Base-by-base conservation (phyloP, 2,797 vertebrate species). In the Cossypha caffra region DNA sequence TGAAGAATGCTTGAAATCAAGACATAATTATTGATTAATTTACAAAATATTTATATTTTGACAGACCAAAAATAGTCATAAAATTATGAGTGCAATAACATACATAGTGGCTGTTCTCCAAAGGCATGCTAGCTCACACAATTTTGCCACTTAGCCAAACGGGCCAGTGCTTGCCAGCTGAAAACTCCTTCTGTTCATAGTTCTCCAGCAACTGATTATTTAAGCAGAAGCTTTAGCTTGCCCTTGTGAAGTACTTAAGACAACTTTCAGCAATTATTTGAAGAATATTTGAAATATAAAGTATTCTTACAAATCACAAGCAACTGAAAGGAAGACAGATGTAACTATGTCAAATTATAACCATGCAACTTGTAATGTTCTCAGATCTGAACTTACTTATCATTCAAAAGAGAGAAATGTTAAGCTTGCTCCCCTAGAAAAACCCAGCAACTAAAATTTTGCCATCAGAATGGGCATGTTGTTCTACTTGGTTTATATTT, bases 341-440 rank as follows among this genome's bases (percentile, higher is more conserved):
- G 25, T 58, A 71, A 77, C 63, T 58, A 73, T 7, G 40, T 74
- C 80, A 86, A 88, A 77, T 23, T n/a, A 63, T 20, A 96, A 93
- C 48, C 93, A 87, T 87, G 74, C 81, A 93, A 89, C 37, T 58
- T 37, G n/a, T 66, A 42, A 48, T 25, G 73, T 73, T 76, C 57
- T 69, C 55, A 43, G 81, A 77, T 75, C 58, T 89, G 40, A 82
- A 83, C 51, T 91, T 83, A 77, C 52, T 91, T 62, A 88, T 81
- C 24, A 72, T 84, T 92, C 38, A 83, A 91, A 52, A 87, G 40
- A 82, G 11, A 66, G 21, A 93, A 93, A 94, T 31, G 25, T n/a
- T 76, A 94, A 82, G 52, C 80, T 51, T 87, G 61, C 16, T 80
- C 28, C 52, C 48, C 69, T 86, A 91, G 81, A 95, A 92, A 90